phyloP scores from a whole-genome alignment of 2,113 vertebrate genomes.

The Balaenoptera acutorostrata region DNA sequence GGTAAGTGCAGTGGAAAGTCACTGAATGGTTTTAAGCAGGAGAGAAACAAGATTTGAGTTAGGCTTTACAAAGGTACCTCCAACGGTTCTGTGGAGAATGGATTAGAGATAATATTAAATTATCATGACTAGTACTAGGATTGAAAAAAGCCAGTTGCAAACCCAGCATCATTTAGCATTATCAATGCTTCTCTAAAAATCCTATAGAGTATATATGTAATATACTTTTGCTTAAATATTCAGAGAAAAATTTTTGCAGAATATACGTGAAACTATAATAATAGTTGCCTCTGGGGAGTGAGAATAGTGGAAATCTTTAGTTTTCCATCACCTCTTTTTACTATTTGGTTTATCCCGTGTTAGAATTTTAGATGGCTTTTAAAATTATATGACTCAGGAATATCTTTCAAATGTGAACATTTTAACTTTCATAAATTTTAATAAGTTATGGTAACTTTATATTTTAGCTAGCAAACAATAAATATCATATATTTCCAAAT shows the following conservation, averaged over 20 bases:
- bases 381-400: not conserved
- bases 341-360: not conserved
- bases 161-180: not conserved
- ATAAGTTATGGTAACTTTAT: not conserved
- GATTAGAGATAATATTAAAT: not conserved
- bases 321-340: not conserved
- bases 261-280: not conserved
- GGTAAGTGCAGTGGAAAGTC: not conserved
- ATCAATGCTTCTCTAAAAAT: not conserved
- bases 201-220: not conserved
- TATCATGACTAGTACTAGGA: not conserved
- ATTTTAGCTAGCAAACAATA: not conserved
- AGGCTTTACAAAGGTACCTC: not conserved
- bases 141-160: not conserved
- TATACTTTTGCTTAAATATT: not conserved
- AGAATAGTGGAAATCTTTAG: not conserved
- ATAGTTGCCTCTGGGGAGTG: not conserved
- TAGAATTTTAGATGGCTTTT: not conserved
- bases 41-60: not conserved
- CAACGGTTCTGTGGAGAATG: not conserved
- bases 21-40: not conserved
- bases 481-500: not conserved
- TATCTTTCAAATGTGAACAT: not conserved
- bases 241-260: not conserved
- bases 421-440: not conserved